These are phyloP conservation scores for Lepus timidus DNA, from an alignment of 2,113 vertebrate genomes.

Conservation along the genomic window DNA sequence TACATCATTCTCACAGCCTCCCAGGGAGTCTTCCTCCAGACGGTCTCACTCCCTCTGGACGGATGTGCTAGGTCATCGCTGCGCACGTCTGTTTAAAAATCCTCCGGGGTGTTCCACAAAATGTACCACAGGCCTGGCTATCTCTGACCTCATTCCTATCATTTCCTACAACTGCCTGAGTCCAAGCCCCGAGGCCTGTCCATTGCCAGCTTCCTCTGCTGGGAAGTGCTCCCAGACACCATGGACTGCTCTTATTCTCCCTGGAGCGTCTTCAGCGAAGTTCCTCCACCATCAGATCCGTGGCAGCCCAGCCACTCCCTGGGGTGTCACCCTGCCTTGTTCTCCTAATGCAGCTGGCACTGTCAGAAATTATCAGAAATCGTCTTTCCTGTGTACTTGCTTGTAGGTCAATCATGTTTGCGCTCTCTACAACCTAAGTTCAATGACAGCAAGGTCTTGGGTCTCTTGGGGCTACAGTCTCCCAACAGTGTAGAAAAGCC, in stretches of 20 bases:
- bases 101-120: not conserved
- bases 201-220: not conserved
- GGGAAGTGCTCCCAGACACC: not conserved
- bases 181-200: not conserved
- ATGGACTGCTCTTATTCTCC: not conserved
- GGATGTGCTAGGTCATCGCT: not conserved
- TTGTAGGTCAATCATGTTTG: not conserved
- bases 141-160: not conserved
- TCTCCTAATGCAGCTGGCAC: not conserved
- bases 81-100: not conserved
- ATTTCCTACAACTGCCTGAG: not conserved
- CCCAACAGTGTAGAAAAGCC: not conserved
- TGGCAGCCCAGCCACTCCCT: not conserved
- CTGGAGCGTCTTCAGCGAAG: not conserved
- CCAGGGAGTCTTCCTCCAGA: not conserved
- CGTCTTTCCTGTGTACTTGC: not conserved
- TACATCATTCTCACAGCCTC: not conserved
- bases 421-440: not conserved
- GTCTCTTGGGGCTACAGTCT: not conserved
- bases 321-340: not conserved
- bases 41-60: not conserved
- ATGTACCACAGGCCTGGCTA: not conserved
- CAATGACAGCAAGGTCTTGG: not conserved
- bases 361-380: not conserved
- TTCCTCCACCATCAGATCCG: not conserved